Conservation (phyloP, 1,140 invertebrate species). For the Diorhabda sublineata region DNA sequence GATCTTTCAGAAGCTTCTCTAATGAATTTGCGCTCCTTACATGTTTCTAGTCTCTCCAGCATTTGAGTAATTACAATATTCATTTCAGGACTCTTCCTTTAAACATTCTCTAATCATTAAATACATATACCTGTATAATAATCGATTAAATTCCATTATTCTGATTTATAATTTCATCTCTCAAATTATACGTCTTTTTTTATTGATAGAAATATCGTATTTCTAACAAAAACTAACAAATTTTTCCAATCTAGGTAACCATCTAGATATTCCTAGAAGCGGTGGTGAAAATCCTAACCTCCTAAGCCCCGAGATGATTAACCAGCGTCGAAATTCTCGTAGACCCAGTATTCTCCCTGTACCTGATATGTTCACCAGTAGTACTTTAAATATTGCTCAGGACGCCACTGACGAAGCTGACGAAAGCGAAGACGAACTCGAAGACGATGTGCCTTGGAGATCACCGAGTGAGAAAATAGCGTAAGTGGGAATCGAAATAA, state of each 20-base stretch:
- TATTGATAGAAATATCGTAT: neutral
- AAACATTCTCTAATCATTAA: too few relatives aligned
- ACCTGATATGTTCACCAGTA: conserved; percentile 81
- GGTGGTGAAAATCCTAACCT: conserved; percentile 73
- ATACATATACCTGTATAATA: too few relatives aligned
- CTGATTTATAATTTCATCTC: too few relatives aligned
- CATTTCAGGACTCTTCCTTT: too few relatives aligned
- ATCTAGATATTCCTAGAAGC: conserved; percentile 67
- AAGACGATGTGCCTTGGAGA: conserved; percentile 84
- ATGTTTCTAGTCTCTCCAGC: too few relatives aligned
- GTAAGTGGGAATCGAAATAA: conserved; percentile 58
- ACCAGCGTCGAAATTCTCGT: conserved; percentile 73
- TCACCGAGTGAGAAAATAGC: conserved; percentile 85
- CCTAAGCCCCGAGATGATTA: conserved; percentile 69
- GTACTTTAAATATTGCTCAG: conserved; percentile 68
- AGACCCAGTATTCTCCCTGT: conserved; percentile 82
- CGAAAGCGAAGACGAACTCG: conserved; percentile 82
- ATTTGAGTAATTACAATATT: too few relatives aligned
- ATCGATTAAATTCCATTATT: too few relatives aligned
- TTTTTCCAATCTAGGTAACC: conserved; percentile 53
- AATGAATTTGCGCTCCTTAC: too few relatives aligned
- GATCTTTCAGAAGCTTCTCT: too few relatives aligned
- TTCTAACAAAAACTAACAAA: neutral
- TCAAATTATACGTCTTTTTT: neutral
- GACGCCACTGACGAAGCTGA: conserved; percentile 69